phyloP scores from a whole-genome alignment of 2,113 vertebrate species.

The Trichomycterus rosablanca region DNA sequence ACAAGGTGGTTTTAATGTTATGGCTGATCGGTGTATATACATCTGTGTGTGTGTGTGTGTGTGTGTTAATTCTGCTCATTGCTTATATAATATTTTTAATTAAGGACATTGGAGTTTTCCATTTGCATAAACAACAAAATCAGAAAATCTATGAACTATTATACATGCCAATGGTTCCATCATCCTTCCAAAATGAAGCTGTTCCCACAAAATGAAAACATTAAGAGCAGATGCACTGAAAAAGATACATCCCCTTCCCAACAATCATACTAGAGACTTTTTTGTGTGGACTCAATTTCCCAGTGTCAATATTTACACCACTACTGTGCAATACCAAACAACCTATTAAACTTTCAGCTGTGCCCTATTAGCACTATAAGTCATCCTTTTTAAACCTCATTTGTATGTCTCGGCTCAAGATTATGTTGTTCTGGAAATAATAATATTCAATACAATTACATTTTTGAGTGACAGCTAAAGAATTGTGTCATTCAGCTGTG shows the following conservation, averaged over 20 bases:
- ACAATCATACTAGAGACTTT: slow-evolving; percentile 19
- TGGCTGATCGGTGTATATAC: too few species aligned
- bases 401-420: slow-evolving; percentile 53
- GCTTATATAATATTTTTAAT: too few species aligned
- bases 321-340: slow-evolving; percentile 27
- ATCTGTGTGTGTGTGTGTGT: too few species aligned
- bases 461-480: slow-evolving; percentile 49
- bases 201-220: slow-evolving; percentile 1
- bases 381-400: slow-evolving; percentile 48
- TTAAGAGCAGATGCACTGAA: slow-evolving; percentile 1
- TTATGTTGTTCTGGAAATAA: slow-evolving; percentile 46
- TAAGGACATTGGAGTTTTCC: too few species aligned
- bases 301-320: slow-evolving; percentile 38
- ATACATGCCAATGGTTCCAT: neutral
- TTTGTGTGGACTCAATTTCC: slow-evolving; percentile 38
- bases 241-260: neutral
- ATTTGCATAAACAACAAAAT: too few species aligned
- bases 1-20: too few species aligned
- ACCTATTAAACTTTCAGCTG: slow-evolving; percentile 38
- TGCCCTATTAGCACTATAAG: slow-evolving; percentile 46
- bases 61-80: too few species aligned
- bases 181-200: neutral
- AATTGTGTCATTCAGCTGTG: slow-evolving; percentile 40
- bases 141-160: too few species aligned
- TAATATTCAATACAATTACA: slow-evolving; percentile 53